Base-by-base conservation (phyloP, 2,888 invertebrate genomes). In the Ophion costatus region DNA sequence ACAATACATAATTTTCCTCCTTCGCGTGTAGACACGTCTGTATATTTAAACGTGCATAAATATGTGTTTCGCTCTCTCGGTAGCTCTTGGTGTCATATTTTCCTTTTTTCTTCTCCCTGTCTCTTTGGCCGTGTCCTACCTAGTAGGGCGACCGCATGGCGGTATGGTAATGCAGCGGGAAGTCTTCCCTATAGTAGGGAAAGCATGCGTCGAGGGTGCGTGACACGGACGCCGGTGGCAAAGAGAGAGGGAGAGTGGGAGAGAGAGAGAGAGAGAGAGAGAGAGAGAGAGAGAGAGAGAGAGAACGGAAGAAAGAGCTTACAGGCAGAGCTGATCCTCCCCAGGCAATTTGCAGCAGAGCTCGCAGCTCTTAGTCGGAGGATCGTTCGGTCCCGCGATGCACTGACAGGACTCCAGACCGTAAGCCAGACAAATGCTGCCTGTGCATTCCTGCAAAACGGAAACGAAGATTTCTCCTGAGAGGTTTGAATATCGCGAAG, bases 361-460 rank as follows among this genome's bases (percentile, higher is more conserved):
- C 94, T 98, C 98, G 94, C 98, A 99, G 0, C 98, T 97, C 89
- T 98, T 97, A 51, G 97, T 97, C 87, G 97, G 96, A 90, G 96
- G 95, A 92, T 98, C 98, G 89, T 95, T 96, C 73, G 96, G 96
- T 56, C 96, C 96, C 7, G 98, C 96, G 88, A 96, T 96, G 93
- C 98, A 98, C 93, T 98, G 98, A 92, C 99, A 99, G 59, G 99
- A 99, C 94, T 98, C 98, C 94, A 99, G 95, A 14, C 98, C 98
- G 93, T 99, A 99, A 5, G 98, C 98, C 89, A 98, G 95, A 94
- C 99, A 99, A 92, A 99, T 98, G n/a, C 99, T 99, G 0, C 98
- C 99, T 0, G 98, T 98, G 93, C 99, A 99, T 94, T 98, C 98
- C 97, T 97, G 91, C 29, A 91, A 92, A 88, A 82, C 83, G 79